Percentiles rank a stretch among this genome's conserved stretches.
These are phyloP conservation scores for Conistra vaccinii DNA, from an alignment of 2,888 invertebrate species.

Conservation along the genomic window DNA sequence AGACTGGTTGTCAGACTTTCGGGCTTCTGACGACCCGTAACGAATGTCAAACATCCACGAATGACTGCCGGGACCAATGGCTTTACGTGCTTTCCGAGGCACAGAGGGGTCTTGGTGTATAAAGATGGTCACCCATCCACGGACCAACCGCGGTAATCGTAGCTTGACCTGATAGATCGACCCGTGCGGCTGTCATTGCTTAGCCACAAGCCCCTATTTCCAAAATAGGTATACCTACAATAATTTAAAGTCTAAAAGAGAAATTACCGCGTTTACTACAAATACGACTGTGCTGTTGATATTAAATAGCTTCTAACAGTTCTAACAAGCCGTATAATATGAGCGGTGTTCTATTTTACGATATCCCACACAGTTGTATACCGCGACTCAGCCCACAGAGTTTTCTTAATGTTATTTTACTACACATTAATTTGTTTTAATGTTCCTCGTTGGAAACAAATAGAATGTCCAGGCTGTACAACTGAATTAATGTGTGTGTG, in stretches of 20 bases:
- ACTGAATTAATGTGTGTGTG: constrained; percentile 55
- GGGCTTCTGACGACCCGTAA: too few species aligned
- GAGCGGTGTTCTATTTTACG: constrained; percentile 54
- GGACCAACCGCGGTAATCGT: too few species aligned
- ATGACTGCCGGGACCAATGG: too few species aligned
- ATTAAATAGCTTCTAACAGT: constrained; percentile 49
- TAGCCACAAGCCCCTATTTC: too few species aligned
- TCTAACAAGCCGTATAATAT: constrained; percentile 46
- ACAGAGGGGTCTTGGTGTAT: too few species aligned
- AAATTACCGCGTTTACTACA: constrained; percentile 49
- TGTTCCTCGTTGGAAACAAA: constrained; percentile 62
- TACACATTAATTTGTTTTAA: constrained; percentile 74
- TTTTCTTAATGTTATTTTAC: constrained; percentile 70
- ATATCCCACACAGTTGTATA: constrained; percentile 61
- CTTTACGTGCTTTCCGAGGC: too few species aligned
- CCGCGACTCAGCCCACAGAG: constrained; percentile 65
- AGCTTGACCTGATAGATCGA: too few species aligned
- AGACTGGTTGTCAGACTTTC: too few species aligned
- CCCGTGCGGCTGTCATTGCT: too few species aligned
- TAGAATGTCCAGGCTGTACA: constrained; percentile 51
- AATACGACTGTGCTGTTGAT: constrained; percentile 42
- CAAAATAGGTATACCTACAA: neutral
- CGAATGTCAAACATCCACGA: too few species aligned
- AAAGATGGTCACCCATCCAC: too few species aligned
- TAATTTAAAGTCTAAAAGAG: constrained; percentile 48